Evolutionary conservation across 2,888 invertebrate genomes (phyloP).

Genomic region (Eupithecia dodoneata): DNA sequence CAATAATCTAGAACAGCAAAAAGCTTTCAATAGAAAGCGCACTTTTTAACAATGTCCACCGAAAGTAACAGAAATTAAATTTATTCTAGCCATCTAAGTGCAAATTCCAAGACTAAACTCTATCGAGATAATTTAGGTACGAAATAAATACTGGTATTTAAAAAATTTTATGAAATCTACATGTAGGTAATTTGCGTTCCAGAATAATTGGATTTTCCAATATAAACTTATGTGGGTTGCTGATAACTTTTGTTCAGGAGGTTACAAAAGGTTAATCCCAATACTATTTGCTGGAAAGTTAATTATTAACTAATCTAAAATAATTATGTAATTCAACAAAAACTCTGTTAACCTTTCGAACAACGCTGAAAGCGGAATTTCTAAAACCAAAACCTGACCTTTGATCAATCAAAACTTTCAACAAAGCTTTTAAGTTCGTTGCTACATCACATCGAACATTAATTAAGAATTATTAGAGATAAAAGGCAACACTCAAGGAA

Average conservation of each 20-base stretch:
- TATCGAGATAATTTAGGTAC: neutral
- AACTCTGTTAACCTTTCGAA: neutral
- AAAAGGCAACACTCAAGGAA: constrained; percentile 40
- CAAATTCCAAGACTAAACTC: neutral
- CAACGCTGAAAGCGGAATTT: constrained; percentile 10
- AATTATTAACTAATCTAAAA: neutral
- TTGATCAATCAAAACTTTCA: constrained; percentile 18
- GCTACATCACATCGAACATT: constrained; percentile 24
- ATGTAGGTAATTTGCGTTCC: neutral
- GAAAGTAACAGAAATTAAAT: neutral
- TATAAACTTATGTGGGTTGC: neutral
- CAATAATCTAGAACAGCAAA: neutral
- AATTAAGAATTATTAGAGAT: constrained; percentile 40
- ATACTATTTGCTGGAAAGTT: neutral
- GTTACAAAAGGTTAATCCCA: neutral
- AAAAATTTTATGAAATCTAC: neutral
- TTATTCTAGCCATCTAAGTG: neutral
- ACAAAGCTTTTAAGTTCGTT: constrained; percentile 15
- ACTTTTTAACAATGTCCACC: neutral
- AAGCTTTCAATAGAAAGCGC: neutral
- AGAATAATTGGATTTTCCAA: neutral
- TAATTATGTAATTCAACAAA: neutral
- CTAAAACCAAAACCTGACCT: constrained; percentile 10
- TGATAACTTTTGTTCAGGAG: neutral
- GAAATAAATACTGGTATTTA: neutral